Evolutionary conservation across 1,140 invertebrate genomes (phyloP).

Genomic region (Fopius arisanus): DNA sequence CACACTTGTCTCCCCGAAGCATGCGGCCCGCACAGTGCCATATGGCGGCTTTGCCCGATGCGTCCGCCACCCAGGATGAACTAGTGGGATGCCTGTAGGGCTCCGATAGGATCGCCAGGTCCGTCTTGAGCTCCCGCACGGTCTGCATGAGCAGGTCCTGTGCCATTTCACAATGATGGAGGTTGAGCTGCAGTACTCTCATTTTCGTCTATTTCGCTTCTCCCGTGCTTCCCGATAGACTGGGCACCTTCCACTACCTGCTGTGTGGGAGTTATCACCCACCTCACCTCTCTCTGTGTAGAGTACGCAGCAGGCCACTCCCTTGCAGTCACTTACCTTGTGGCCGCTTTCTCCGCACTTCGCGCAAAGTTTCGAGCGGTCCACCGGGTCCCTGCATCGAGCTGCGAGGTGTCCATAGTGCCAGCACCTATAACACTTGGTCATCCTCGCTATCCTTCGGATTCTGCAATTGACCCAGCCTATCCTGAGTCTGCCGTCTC

Average conservation of each 20-base stretch:
- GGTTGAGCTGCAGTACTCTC: conserved; percentile 6
- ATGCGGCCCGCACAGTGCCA: no score
- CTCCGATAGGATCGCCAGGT: background rate
- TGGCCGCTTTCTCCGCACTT: background rate
- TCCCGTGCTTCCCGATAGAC: background rate
- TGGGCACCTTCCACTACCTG: background rate
- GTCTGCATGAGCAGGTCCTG: background rate
- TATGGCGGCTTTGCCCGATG: background rate
- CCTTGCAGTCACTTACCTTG: background rate
- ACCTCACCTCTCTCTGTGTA: background rate
- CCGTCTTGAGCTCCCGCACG: conserved; percentile 22
- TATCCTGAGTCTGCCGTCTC: conserved; percentile 26
- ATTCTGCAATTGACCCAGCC: conserved; percentile 28
- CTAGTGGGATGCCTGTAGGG: background rate
- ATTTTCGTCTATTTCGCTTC: conserved; percentile 1
- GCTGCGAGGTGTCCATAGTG: conserved; percentile 9
- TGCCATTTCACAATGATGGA: conserved; percentile 14
- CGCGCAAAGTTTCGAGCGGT: conserved; percentile 1
- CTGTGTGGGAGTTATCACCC: background rate
- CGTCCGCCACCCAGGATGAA: background rate
- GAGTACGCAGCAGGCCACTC: background rate
- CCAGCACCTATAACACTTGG: conserved; percentile 34
- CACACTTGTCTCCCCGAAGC: no score
- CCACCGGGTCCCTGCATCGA: conserved; percentile 2
- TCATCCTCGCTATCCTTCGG: background rate